Conservation (phyloP, 2,113 vertebrate genomes). For the Phaethornis superciliosus region DNA sequence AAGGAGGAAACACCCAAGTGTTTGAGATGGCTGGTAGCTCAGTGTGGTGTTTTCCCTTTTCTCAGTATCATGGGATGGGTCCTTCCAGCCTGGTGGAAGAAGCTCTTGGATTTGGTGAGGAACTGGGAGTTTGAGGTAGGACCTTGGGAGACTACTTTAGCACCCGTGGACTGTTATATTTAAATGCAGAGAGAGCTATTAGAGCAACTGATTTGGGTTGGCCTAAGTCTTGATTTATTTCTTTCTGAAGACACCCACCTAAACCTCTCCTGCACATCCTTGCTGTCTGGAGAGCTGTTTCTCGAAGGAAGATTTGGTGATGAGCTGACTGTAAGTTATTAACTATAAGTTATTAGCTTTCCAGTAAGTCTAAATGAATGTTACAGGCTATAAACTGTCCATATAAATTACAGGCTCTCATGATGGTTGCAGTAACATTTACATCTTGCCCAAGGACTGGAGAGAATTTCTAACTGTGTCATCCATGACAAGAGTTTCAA, state of each 20-base stretch:
- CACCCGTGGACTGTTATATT: neutral
- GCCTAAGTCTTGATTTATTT: neutral
- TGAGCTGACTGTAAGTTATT: conserved; percentile 20
- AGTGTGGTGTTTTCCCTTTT: neutral
- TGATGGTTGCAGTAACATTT: neutral
- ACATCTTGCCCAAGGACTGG: neutral
- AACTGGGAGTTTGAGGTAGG: neutral
- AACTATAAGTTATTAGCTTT: conserved; percentile 34
- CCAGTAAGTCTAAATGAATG: conserved; percentile 32
- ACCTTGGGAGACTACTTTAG: neutral
- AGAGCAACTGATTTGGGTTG: neutral
- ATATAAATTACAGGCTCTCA: neutral
- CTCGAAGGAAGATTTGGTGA: conserved; percentile 32
- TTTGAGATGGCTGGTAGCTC: neutral
- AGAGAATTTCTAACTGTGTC: neutral
- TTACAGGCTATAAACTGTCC: conserved; percentile 29
- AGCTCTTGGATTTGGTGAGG: neutral
- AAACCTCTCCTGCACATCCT: neutral
- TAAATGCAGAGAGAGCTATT: neutral
- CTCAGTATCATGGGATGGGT: neutral
- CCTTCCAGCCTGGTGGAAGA: neutral
- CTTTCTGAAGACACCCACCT: neutral
- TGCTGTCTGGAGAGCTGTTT: neutral
- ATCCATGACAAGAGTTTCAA: neutral
- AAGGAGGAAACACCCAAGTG: neutral